Evolutionary conservation across 2,888 invertebrate genomes (phyloP).

Genomic region (Acrocyrtus sp.): DNA sequence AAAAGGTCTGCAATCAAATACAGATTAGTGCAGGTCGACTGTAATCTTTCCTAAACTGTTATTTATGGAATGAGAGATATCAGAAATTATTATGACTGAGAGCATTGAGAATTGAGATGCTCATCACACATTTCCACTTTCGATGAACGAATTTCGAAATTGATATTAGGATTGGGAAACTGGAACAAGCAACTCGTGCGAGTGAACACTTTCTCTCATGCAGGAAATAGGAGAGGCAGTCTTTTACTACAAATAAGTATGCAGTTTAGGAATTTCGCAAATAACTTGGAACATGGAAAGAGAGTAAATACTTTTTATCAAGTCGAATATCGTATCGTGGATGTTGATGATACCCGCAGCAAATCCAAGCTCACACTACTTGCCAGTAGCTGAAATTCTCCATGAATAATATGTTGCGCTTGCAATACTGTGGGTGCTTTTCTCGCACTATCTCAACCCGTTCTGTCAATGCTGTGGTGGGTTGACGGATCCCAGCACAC

Average conservation of each 20-base stretch:
- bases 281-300: background rate
- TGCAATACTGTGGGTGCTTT: background rate
- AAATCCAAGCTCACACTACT: slow-evolving; percentile 36
- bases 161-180: too few species aligned
- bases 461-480: slow-evolving; percentile 37
- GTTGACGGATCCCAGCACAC: background rate
- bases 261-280: background rate
- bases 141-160: too few species aligned
- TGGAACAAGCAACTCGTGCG: too few species aligned
- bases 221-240: background rate
- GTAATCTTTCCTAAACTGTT: too few species aligned
- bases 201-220: too few species aligned
- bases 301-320: background rate
- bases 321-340: background rate
- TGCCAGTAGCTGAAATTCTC: slow-evolving; percentile 6
- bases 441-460: slow-evolving; percentile 32
- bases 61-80: too few species aligned
- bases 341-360: slow-evolving; percentile 18
- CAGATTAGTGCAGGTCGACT: too few species aligned
- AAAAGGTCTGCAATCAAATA: too few species aligned
- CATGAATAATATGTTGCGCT: slow-evolving; percentile 39
- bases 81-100: too few species aligned
- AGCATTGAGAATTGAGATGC: too few species aligned
- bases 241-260: background rate
- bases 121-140: too few species aligned